Evolutionary conservation across 2,113 vertebrate genomes (phyloP).

Genomic region (Acrocephalus arundinaceus): DNA sequence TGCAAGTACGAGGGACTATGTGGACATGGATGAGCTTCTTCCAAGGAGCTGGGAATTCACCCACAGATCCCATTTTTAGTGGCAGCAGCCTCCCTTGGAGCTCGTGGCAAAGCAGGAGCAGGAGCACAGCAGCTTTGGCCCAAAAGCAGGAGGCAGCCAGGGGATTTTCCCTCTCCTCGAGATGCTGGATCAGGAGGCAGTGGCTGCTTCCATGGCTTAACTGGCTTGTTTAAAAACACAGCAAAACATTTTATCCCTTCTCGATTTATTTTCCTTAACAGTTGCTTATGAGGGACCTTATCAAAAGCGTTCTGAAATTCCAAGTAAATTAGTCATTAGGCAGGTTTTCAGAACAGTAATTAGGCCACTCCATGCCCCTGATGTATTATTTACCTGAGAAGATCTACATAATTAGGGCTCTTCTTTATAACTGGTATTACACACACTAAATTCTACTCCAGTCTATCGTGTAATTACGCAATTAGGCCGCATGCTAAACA

Average conservation of each 20-base stretch:
- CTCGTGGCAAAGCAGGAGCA: accelerated
- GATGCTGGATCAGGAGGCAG: not conserved
- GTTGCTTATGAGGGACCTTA: slow-evolving; percentile 52
- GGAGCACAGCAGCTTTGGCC: not conserved
- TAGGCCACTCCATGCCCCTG: slow-evolving; percentile 45
- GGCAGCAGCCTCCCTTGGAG: not conserved
- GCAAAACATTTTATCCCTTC: slow-evolving; percentile 38
- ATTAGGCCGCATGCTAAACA: slow-evolving; percentile 56
- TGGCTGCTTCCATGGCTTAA: not conserved
- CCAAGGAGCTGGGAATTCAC: not conserved
- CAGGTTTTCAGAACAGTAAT: slow-evolving; percentile 54
- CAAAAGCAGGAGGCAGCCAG: not conserved
- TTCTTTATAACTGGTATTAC: slow-evolving; percentile 67
- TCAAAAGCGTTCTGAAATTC: slow-evolving; percentile 60
- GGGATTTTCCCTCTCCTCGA: not conserved
- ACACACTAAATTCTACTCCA: slow-evolving; percentile 60
- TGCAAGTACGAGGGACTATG: not conserved
- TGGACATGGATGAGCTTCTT: accelerated
- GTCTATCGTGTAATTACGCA: slow-evolving; percentile 66
- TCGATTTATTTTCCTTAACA: slow-evolving; percentile 49
- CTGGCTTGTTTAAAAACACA: not conserved
- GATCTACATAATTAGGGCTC: slow-evolving; percentile 67
- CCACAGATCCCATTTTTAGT: not conserved
- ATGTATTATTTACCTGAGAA: slow-evolving; percentile 70
- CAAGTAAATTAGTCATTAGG: slow-evolving; percentile 61